Conservation (phyloP, 2,888 invertebrate genomes). For the Drosophila phalerata region DNA sequence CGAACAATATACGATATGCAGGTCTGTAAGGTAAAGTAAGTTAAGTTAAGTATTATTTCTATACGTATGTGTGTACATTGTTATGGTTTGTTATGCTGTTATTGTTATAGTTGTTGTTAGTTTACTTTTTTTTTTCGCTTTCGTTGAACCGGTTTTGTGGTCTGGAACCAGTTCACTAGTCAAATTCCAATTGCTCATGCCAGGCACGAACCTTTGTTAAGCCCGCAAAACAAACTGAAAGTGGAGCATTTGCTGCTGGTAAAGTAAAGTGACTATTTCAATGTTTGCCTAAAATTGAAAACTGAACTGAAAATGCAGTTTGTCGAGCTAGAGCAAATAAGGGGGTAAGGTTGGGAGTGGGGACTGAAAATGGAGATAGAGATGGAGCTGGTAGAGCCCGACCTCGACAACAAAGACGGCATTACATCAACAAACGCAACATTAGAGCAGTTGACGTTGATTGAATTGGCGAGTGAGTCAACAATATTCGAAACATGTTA, state of each 20-base stretch:
- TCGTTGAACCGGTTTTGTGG: constrained; percentile 64
- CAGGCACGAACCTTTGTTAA: constrained; percentile 52
- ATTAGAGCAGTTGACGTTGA: constrained; percentile 49
- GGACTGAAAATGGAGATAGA: too few species aligned
- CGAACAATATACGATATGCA: constrained; percentile 19
- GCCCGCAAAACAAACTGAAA: constrained; percentile 30
- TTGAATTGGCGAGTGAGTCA: constrained; percentile 56
- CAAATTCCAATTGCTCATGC: constrained; percentile 59
- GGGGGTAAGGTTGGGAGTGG: neutral
- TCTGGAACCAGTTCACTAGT: constrained; percentile 59
- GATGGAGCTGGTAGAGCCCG: constrained; percentile 33
- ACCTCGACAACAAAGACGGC: constrained; percentile 72
- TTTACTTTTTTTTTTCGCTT: constrained; percentile 47
- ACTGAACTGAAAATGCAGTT: constrained; percentile 23
- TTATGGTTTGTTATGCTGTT: constrained; percentile 42
- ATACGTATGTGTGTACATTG: constrained; percentile 29
- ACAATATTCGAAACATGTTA: constrained; percentile 55
- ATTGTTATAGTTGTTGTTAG: constrained; percentile 29
- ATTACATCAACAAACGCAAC: constrained; percentile 66
- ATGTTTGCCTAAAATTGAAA: constrained; percentile 37
- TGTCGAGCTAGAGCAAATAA: constrained; percentile 1
- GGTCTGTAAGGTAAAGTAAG: constrained; percentile 8
- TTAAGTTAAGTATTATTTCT: constrained; percentile 15
- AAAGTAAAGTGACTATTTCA: constrained; percentile 15
- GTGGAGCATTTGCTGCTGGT: constrained; percentile 31